Evolutionary conservation across 2,113 vertebrate species (phyloP).

Genomic region (Myrmecobius fasciatus): DNA sequence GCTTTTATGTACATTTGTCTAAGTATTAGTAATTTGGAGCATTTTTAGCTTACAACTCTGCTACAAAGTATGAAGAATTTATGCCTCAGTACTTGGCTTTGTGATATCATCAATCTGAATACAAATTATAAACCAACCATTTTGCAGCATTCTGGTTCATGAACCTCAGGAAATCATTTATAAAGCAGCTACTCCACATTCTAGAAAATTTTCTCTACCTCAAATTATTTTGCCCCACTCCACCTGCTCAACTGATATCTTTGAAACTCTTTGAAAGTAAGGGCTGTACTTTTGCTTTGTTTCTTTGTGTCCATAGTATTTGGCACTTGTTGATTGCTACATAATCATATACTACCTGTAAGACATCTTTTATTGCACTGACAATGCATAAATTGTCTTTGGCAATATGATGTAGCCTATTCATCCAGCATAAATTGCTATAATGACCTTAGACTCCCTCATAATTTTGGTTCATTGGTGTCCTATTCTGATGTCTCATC

Average conservation of each 20-base stretch:
- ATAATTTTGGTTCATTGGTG: not conserved
- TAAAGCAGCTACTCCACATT: not conserved
- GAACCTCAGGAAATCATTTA: not conserved
- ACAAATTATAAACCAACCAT: not conserved
- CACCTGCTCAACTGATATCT: not conserved
- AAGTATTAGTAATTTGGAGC: not conserved
- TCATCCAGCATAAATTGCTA: not conserved
- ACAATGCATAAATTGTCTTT: not conserved
- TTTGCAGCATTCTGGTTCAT: not conserved
- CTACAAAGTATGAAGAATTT: not conserved
- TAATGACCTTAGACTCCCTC: not conserved
- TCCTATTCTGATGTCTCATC: too few relatives aligned
- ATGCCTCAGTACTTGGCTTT: not conserved
- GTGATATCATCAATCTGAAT: not conserved
- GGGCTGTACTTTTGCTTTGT: not conserved
- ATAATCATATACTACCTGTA: not conserved
- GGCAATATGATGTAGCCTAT: not conserved
- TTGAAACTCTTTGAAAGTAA: not conserved
- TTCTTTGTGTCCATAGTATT: not conserved
- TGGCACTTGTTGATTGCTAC: not conserved
- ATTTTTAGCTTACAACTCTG: not conserved
- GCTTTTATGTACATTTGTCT: not conserved
- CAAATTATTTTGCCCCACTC: not conserved
- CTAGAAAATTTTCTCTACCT: not conserved
- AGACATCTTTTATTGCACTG: not conserved